Base-by-base conservation (phyloP, 2,797 vertebrate species). In the Micrastur ruficollis region DNA sequence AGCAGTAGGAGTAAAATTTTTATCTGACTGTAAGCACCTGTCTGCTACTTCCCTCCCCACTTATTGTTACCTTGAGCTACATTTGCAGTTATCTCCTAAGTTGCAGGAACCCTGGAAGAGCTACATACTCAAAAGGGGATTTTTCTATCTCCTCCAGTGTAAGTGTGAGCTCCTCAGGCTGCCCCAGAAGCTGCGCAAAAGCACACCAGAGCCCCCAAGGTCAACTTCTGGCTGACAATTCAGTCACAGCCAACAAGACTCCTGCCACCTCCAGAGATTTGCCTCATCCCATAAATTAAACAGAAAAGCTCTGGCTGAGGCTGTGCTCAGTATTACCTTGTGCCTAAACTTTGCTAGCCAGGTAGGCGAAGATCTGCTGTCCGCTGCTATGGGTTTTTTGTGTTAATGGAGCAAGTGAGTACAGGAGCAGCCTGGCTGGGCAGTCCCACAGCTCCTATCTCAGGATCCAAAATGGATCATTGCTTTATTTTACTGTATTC, bases 361-460 rank as follows among this genome's bases (percentile, higher is more conserved):
- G 29, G 50, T 7, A 31, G 46, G 47, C 18, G 38, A 49, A 23
- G 70, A 22, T 34, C 40, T 49, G 59, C 59, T 55, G 49, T 6
- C 9, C 19, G 5, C 26, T 42, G n/a, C 58, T 38, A 4, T 3
- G 36, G 36, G 2, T 8, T 42, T 21, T 9, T 6, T n/a, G 56
- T 52, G 56, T 22, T 10, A 22, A 6, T 5, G 27, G 61, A 66
- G 19, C 13, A 9, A 47, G 14, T 3, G 25, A 50, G 56, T 15
- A 23, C 1, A 2, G 46, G 38, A 46, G 17, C 19, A 23, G 40
- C 18, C 40, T 25, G 3, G 14, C 13, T 0, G 27, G 61, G 47
- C 40, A 40, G 38, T 27, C 34, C 63, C 29, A 32, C n/a, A n/a
- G 42, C 34, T 82, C 47, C 80, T 36, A 2, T 7, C 29, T 27